phyloP scores from a whole-genome alignment of 1,140 invertebrate species.

The Sminthurinus signatus region DNA sequence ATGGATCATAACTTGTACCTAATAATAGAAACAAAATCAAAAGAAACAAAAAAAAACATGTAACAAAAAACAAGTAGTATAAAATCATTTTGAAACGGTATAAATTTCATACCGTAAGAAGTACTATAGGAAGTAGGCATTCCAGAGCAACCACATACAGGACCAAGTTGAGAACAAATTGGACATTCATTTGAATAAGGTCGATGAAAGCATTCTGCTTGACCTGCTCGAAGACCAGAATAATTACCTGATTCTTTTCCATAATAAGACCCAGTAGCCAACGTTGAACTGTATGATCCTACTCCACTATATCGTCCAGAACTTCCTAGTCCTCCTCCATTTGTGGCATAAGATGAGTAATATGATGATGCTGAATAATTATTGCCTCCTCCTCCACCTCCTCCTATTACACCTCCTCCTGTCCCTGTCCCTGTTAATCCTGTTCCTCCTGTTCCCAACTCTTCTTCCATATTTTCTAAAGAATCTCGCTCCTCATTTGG shows the following conservation, averaged over 20 bases:
- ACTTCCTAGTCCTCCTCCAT: background rate
- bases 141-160: background rate
- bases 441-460: background rate
- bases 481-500: slow-evolving; percentile 16
- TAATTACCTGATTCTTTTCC: background rate
- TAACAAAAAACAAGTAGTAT: no score
- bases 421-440: background rate
- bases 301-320: background rate
- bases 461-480: background rate
- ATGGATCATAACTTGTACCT: no score
- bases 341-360: no score
- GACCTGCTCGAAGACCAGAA: background rate
- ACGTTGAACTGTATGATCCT: background rate
- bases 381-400: background rate
- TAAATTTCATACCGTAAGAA: no score
- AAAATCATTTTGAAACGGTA: no score
- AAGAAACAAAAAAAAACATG: no score
- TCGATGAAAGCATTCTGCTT: background rate
- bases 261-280: background rate
- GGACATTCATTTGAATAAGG: background rate
- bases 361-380: background rate
- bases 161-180: background rate
- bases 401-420: background rate
- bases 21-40: no score
- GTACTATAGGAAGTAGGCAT: no score